These are phyloP conservation scores for Ammodramus savannarum DNA, from an alignment of 2,113 vertebrate genomes.

Conservation along the genomic window DNA sequence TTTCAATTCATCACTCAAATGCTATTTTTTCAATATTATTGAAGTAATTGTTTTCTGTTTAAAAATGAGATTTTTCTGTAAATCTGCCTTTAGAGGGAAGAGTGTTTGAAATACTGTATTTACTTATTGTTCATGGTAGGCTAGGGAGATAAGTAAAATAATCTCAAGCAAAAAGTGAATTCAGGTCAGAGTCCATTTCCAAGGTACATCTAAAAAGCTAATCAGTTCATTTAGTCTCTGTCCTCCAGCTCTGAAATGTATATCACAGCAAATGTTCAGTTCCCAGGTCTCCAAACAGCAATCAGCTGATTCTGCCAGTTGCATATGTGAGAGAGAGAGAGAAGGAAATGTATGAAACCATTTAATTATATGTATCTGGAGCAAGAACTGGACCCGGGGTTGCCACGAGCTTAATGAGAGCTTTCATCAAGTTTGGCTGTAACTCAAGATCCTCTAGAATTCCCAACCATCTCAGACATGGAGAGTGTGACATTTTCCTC, in stretches of 20 bases:
- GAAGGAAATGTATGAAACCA: neutral
- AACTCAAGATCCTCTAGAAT: neutral
- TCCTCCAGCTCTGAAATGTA: neutral
- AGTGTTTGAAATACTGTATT: neutral
- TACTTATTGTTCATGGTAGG: neutral
- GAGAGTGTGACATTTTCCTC: neutral
- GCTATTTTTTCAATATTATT: neutral
- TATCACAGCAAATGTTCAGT: neutral
- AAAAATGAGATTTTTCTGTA: neutral
- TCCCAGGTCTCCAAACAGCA: neutral
- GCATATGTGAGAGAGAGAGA: neutral
- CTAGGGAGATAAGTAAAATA: neutral
- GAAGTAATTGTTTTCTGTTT: neutral
- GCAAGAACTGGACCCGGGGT: neutral
- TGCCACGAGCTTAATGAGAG: neutral
- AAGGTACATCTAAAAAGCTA: neutral
- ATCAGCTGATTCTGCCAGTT: neutral
- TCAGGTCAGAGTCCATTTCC: slow-evolving; percentile 18
- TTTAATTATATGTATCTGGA: neutral
- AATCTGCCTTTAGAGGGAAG: neutral
- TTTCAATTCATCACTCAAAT: neutral
- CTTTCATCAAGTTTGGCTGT: neutral
- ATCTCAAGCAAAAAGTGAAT: neutral
- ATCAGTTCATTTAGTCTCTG: neutral
- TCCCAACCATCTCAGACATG: neutral